Evolutionary conservation across 35 echinoderm and acorn worm species (phyloP).

Genomic region (Apostichopus parvimensis): DNA sequence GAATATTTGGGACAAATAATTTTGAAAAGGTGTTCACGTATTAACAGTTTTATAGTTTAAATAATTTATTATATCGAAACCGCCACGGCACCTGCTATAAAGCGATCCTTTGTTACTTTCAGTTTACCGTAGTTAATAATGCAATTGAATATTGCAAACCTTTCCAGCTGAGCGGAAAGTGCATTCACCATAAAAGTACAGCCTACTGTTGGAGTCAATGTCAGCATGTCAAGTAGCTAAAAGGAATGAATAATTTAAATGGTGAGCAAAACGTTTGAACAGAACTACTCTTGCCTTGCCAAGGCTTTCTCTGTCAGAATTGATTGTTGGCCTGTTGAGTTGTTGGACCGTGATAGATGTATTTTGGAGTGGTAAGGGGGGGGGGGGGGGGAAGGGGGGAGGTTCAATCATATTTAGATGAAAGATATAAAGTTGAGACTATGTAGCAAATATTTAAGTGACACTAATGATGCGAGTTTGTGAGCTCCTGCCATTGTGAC

Average conservation of each 20-base stretch:
- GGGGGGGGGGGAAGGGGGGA: neutral
- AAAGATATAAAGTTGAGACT: too few species aligned
- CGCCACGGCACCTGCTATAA: neutral
- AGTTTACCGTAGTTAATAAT: neutral
- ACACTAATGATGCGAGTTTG: too few species aligned
- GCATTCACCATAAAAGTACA: neutral
- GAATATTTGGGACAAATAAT: too few species aligned
- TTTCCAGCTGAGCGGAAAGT: neutral
- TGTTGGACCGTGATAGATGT: neutral
- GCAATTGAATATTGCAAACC: neutral
- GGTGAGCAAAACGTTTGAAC: too few species aligned
- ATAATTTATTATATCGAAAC: too few species aligned
- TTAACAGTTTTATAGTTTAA: too few species aligned
- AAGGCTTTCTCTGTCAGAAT: neutral
- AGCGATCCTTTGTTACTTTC: neutral
- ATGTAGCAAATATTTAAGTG: too few species aligned
- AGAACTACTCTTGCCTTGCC: neutral
- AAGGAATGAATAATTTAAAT: too few species aligned
- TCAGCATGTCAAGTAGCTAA: neutral
- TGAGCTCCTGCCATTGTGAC: too few species aligned
- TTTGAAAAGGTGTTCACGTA: too few species aligned
- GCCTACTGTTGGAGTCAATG: neutral
- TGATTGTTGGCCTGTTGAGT: neutral
- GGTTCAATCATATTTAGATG: too few species aligned
- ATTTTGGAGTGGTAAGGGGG: neutral